Evolutionary conservation across 2,888 invertebrate genomes (phyloP).

Genomic region (Tipula vernalis): DNA sequence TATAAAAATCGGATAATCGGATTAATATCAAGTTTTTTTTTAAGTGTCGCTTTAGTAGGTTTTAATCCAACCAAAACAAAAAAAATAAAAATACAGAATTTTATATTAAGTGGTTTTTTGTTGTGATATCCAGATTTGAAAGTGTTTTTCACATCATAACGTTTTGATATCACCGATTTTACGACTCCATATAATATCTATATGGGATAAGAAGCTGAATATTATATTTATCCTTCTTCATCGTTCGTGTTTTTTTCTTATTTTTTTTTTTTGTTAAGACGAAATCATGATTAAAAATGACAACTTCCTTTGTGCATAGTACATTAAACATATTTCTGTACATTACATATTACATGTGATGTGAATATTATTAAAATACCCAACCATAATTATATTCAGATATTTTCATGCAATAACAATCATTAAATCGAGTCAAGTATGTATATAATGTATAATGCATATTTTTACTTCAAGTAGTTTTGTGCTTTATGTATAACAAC

Average conservation of each 20-base stretch:
- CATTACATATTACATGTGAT: neutral
- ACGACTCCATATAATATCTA: neutral
- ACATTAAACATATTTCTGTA: neutral
- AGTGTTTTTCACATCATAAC: neutral
- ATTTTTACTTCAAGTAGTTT: neutral
- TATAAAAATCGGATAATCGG: constrained; percentile 4
- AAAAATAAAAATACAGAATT: neutral
- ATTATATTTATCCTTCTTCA: neutral
- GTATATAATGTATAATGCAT: neutral
- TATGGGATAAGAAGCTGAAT: neutral
- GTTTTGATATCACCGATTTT: neutral
- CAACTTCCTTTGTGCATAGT: neutral
- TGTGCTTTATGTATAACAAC: neutral
- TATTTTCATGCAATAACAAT: neutral
- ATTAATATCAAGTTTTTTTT: neutral
- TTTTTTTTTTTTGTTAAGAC: neutral
- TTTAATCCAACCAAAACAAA: neutral
- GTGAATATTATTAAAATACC: neutral
- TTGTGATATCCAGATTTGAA: neutral
- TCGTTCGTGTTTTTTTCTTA: neutral
- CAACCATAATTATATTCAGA: neutral
- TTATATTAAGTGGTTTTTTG: neutral
- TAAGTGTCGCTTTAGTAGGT: neutral
- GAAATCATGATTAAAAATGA: neutral
- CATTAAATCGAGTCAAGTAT: neutral